A percentile compares a stretch with the other conserved stretches of the same genome.
These are phyloP conservation scores for Pyrrhosoma nymphula DNA, from an alignment of 2,888 invertebrate genomes.

Conservation along the genomic window DNA sequence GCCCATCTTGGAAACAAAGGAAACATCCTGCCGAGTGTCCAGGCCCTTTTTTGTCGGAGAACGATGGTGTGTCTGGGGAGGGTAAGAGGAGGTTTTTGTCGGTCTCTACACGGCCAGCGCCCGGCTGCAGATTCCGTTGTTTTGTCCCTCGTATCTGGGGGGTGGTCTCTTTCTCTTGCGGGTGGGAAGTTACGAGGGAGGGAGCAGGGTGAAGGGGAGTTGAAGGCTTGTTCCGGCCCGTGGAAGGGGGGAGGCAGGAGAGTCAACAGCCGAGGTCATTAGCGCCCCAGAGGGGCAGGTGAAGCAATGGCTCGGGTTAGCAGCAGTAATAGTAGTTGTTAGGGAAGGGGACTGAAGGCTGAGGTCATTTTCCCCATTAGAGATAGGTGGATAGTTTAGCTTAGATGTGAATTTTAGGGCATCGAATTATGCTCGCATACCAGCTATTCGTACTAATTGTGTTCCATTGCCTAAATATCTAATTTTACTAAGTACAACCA, in stretches of 20 bases:
- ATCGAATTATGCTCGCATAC: too few species aligned
- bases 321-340: too few species aligned
- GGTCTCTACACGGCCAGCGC: background rate
- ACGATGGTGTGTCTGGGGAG: background rate
- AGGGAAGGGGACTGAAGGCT: too few species aligned
- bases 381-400: too few species aligned
- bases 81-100: background rate
- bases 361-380: too few species aligned
- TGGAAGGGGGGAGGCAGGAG: background rate
- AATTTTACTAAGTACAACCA: too few species aligned
- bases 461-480: too few species aligned
- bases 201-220: background rate
- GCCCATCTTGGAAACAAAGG: background rate
- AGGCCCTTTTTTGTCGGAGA: background rate
- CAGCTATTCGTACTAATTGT: too few species aligned
- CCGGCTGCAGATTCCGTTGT: background rate
- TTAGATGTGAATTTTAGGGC: too few species aligned
- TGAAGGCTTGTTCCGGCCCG: background rate
- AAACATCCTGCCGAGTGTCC: background rate
- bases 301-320: background rate
- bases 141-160: background rate
- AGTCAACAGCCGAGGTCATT: slow-evolving; percentile 13
- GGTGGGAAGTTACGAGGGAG: background rate
- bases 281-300: background rate
- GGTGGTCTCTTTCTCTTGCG: background rate